Base-by-base conservation (phyloP, 2,888 invertebrate genomes). In the Hermodice carunculata region DNA sequence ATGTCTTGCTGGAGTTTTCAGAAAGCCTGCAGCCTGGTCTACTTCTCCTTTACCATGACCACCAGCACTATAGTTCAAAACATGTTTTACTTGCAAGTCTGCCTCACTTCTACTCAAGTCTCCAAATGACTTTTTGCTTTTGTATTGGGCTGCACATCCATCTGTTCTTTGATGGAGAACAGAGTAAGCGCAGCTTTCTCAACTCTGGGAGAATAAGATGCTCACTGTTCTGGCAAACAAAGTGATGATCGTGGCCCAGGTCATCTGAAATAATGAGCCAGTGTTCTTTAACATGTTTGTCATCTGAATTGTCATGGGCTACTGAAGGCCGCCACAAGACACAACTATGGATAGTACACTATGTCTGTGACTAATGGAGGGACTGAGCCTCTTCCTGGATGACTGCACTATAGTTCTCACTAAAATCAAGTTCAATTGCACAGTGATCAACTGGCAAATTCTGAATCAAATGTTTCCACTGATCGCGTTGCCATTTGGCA, bases 31-130 rank as follows among this genome's bases (percentile, higher is more conserved):
- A 8, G 51, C 51, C 6, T 22, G 28, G 17, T 49, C 51, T 8
- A 49, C 51, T 24, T 49, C 51, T 5, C 51, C 51, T 24, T 49
- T 49, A 8, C 51, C 51, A 49, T 49, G 51, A 6, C 51, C 51
- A 49, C 24, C 6, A 5, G 24, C 51, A 24, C 24, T 26, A 28
- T 49, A 49, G 28, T 28, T 49, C 6, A 22, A n/a, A 17, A 49
- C 28, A 3, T 5, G 6, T 6, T 6, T 6, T 6, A 49, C 26
- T 49, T 24, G 6, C 26, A 49, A 28, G 51, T 49, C 51, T 6
- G 5, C 28, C 28, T 49, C 51, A 49, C 51, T 49, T 17, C 51
- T 6, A 4, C 24, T 26, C 8, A 49, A 8, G 17, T 49, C 51
- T 5, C 51, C 51, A 49, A 49, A 49, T 8, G 24, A 49, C n/a